Evolutionary conservation across 92 coral and sea anemone species (phyloP).

Genomic region (Umimayanthus kanabou): DNA sequence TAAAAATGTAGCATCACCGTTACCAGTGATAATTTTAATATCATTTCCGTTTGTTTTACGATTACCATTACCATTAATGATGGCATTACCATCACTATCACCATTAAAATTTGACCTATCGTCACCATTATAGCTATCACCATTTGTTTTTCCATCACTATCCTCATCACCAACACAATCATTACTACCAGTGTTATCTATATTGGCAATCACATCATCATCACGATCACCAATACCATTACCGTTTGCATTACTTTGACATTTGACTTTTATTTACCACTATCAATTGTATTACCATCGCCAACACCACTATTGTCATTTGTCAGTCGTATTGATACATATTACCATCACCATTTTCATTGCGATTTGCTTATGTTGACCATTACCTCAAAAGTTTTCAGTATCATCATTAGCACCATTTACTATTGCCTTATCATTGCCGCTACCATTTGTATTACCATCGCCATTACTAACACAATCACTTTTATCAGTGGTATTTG

Average conservation of each 20-base stretch:
- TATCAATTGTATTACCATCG: not conserved
- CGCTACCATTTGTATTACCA: not conserved
- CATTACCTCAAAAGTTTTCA: not conserved
- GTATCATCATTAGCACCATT: not conserved
- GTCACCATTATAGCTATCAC: not conserved
- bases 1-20: no score
- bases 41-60: no score
- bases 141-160: no score
- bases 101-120: not conserved
- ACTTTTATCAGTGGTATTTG: not conserved
- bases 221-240: not conserved
- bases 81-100: not conserved
- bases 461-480: not conserved
- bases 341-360: not conserved
- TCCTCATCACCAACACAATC: not conserved
- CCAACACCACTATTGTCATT: no score
- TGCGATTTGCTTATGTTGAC: no score
- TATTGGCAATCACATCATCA: not conserved
- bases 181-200: no score
- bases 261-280: not conserved
- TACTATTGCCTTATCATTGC: not conserved
- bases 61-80: not conserved
- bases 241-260: no score
- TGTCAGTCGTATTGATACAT: no score
- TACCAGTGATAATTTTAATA: no score